Evolutionary conservation across 2,113 vertebrate genomes (phyloP).

Genomic region (Gallinago media): DNA sequence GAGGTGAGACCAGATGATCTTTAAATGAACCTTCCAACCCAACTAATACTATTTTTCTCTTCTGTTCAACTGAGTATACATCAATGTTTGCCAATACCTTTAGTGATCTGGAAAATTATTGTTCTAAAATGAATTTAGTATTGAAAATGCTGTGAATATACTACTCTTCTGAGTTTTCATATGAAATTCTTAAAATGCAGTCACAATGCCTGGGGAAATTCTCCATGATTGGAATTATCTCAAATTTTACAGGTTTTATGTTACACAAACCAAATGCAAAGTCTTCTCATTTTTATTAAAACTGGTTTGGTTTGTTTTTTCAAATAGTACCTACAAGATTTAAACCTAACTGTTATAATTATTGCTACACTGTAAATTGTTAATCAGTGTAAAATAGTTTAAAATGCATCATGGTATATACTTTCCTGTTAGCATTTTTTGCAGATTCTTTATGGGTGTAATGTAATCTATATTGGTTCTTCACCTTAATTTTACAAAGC

Average conservation of each 20-base stretch:
- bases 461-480: neutral
- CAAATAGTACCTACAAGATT: neutral
- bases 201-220: neutral
- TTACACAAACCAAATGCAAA: neutral
- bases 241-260: neutral
- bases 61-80: neutral
- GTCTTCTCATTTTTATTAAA: neutral
- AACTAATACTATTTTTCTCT: neutral
- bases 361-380: neutral
- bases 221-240: neutral
- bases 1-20: neutral
- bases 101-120: neutral
- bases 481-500: neutral
- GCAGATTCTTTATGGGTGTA: neutral
- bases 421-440: neutral
- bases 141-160: neutral
- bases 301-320: no score
- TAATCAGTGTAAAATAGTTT: neutral
- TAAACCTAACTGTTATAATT: neutral
- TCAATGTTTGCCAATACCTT: neutral
- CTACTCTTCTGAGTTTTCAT: neutral
- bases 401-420: neutral
- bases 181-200: neutral
- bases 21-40: neutral
- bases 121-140: neutral